phyloP scores from a whole-genome alignment of 2,113 vertebrate species.

The Seriola rivoliana region DNA sequence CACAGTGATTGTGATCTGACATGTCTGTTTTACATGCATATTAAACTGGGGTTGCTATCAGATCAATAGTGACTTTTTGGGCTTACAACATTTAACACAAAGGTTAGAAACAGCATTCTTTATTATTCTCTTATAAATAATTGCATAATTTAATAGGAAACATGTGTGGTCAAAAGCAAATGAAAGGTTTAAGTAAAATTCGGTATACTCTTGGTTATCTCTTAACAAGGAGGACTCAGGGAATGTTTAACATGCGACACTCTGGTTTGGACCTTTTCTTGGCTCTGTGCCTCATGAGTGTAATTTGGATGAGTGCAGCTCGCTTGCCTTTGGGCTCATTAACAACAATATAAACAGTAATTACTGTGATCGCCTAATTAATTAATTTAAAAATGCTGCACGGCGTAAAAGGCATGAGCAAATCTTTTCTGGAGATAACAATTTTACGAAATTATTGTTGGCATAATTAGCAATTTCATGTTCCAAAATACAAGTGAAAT shows the following conservation, averaged over 20 bases:
- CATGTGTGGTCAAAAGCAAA: conserved; percentile 26
- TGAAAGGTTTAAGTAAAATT: conserved; percentile 30
- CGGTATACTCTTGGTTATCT: conserved; percentile 19
- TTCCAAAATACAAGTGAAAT: conserved; percentile 77
- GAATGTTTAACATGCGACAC: conserved; percentile 69
- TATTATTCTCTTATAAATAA: conserved; percentile 9
- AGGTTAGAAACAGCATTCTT: conserved; percentile 19
- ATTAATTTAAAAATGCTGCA: conserved; percentile 85
- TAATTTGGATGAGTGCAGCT: conserved; percentile 88
- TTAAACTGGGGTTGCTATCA: conserved; percentile 27
- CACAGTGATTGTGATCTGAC: conserved; percentile 45
- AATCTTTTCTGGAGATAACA: conserved; percentile 83
- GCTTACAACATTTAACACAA: neutral
- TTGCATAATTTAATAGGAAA: conserved; percentile 1
- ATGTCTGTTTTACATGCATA: conserved; percentile 26
- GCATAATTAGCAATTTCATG: conserved; percentile 83
- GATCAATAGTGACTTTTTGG: neutral
- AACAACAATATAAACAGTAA: conserved; percentile 89
- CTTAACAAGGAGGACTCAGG: conserved; percentile 54
- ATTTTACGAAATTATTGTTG: conserved; percentile 80
- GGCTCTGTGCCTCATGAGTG: conserved; percentile 84
- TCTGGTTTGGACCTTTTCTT: conserved; percentile 82
- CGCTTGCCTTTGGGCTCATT: conserved; percentile 88
- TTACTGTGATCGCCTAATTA: conserved; percentile 89
- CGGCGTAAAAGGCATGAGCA: conserved; percentile 77